phyloP scores from a whole-genome alignment of 2,797 vertebrate species.

The Phalanger gymnotis region DNA sequence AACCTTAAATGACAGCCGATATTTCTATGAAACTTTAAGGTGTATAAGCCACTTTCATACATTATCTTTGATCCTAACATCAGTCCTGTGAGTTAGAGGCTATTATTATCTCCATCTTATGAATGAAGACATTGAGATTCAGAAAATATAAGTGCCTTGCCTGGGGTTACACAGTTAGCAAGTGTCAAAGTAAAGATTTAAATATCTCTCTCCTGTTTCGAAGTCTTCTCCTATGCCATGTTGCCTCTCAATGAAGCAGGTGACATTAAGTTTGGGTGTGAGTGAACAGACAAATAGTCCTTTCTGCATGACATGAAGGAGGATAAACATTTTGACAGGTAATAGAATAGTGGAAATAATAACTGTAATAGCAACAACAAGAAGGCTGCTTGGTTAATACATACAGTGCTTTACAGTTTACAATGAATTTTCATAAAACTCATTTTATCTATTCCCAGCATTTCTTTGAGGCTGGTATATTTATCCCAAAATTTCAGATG shows the following conservation, averaged over 20 bases:
- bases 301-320: neutral
- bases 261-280: conserved; percentile 25
- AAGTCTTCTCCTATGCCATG: neutral
- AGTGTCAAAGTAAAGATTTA: neutral
- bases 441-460: neutral
- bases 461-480: neutral
- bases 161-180: neutral
- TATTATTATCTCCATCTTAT: neutral
- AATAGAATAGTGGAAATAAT: neutral
- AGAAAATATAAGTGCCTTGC: neutral
- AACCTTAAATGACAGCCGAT: neutral
- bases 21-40: neutral
- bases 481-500: neutral
- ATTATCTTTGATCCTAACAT: neutral
- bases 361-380: neutral
- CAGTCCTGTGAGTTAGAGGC: neutral
- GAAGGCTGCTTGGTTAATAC: neutral
- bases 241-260: neutral
- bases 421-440: neutral
- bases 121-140: neutral
- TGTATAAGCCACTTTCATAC: neutral
- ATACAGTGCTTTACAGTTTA: neutral
- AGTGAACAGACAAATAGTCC: neutral
- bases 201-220: neutral
- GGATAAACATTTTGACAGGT: neutral